phyloP scores from a whole-genome alignment of 2,113 vertebrate species.

The Piprites chloris region DNA sequence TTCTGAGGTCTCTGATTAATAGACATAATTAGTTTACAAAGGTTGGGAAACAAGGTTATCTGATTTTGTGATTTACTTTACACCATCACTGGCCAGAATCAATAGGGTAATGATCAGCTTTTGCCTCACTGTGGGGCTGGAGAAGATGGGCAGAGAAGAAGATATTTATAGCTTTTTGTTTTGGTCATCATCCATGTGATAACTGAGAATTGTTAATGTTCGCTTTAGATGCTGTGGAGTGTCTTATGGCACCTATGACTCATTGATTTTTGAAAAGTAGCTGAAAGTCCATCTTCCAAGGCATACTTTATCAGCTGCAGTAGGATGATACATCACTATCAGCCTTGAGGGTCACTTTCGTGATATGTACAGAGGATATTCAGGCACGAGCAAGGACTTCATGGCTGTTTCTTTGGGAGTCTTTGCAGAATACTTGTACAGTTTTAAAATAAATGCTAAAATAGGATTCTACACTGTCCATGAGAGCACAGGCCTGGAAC shows the following conservation, averaged over 20 bases:
- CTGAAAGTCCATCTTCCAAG: not conserved
- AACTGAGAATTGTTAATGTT: not conserved
- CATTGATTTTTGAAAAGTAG: slow-evolving; percentile 3
- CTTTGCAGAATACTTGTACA: not conserved
- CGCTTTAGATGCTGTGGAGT: not conserved
- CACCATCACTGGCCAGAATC: slow-evolving; percentile 29
- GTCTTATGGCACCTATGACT: not conserved
- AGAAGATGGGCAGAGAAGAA: not conserved
- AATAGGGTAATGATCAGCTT: slow-evolving; percentile 64
- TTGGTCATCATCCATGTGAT: not conserved
- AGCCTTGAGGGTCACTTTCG: not conserved
- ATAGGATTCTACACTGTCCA: not conserved
- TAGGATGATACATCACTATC: not conserved
- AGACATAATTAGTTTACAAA: slow-evolving; percentile 74
- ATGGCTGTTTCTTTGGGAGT: not conserved
- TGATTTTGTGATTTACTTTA: slow-evolving; percentile 60
- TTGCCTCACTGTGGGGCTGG: not conserved
- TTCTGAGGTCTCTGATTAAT: slow-evolving; percentile 68
- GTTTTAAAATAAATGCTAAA: not conserved
- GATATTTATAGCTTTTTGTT: not conserved
- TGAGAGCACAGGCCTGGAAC: not conserved
- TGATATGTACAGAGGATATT: not conserved
- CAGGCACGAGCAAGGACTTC: not conserved
- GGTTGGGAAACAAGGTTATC: slow-evolving; percentile 68
- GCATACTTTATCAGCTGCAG: not conserved